Evolutionary conservation across 2,113 vertebrate genomes (phyloP), one percentile per base, ranked within the genome.

Genomic region (Dissostichus mawsoni): DNA sequence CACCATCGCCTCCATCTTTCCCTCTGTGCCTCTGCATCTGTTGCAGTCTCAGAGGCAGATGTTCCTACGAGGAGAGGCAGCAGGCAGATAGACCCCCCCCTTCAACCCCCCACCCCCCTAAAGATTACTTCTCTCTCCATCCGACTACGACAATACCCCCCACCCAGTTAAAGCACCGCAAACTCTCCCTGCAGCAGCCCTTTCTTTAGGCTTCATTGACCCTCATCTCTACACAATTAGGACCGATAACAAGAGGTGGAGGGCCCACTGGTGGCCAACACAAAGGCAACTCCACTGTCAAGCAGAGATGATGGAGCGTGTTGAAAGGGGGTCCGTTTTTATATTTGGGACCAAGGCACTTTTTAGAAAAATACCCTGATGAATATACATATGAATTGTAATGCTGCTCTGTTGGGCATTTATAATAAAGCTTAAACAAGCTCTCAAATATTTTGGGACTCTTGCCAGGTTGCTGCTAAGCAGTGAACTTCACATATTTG

Each of bases 1-100:
- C 58, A 45, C 71, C 74, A 10, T 3, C 45, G 10, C 76, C 63
- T 62, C 71, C 80, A 52, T 77, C 73, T 58, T 53, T 78, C 81
- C 66, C 79, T 81, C 81, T 83, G 73, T 80, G 85, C 76, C 63
- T 87, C 81, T 88, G 88, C 92, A 94, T 94, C 92, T 93, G 92
- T 90, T 92, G 82, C 76, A 45, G 74, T 75, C 90, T 83, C 77
- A 36, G 68, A 89, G 90, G 90, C 90, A 93, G 92, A 93, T 93
- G 90, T 91, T 92, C 74, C 87, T 80, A 82, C 55, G 85, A 78
- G 76, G 64, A 84, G 88, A 93, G 83, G 74, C 90, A 92, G 86
- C 78, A 82, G 90, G 86, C 89, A 87, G 80, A 84, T 71, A 87
- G 59, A 82, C 58, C 78, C 69, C 78, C 67, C 25, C 11, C 18